Conservation (phyloP, 2,888 invertebrate species). For the Lacanobia oleracea region DNA sequence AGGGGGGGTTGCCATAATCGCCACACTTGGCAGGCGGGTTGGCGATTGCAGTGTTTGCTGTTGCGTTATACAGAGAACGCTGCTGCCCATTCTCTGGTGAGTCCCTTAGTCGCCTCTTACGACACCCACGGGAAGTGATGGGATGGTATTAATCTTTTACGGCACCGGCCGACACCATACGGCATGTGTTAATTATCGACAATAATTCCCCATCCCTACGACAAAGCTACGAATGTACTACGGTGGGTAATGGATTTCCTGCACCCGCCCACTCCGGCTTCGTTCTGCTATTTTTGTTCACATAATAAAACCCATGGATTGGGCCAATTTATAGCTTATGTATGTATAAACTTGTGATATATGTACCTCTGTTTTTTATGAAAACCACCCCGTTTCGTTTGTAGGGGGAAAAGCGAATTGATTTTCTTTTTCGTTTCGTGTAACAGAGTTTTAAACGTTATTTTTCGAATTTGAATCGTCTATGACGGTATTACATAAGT, state of each 20-base stretch:
- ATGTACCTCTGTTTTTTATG: constrained; percentile 34
- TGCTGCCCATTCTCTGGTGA: too few relatives aligned
- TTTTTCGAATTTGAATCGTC: neutral
- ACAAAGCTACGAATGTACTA: constrained; percentile 61
- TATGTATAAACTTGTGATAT: constrained; percentile 56
- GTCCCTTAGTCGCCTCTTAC: too few relatives aligned
- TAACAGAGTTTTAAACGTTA: neutral
- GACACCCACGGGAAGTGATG: too few relatives aligned
- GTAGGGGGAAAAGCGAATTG: neutral
- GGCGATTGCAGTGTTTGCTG: too few relatives aligned
- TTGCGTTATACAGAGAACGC: too few relatives aligned
- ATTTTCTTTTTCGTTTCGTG: constrained; percentile 6
- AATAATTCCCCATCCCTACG: constrained; percentile 44
- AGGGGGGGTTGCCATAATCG: too few relatives aligned
- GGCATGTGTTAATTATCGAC: constrained; percentile 67
- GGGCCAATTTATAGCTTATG: constrained; percentile 69
- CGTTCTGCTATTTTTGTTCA: constrained; percentile 77
- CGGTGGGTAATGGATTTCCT: constrained; percentile 81
- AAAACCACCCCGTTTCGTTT: constrained; percentile 3
- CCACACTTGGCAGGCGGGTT: too few relatives aligned
- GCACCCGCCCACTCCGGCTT: constrained; percentile 73
- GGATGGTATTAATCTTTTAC: too few relatives aligned
- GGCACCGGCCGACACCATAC: too few relatives aligned
- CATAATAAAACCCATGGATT: constrained; percentile 72
- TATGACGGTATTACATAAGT: neutral